These are phyloP conservation scores for Orthosia incerta DNA, from an alignment of 2,888 invertebrate genomes.

Conservation along the genomic window DNA sequence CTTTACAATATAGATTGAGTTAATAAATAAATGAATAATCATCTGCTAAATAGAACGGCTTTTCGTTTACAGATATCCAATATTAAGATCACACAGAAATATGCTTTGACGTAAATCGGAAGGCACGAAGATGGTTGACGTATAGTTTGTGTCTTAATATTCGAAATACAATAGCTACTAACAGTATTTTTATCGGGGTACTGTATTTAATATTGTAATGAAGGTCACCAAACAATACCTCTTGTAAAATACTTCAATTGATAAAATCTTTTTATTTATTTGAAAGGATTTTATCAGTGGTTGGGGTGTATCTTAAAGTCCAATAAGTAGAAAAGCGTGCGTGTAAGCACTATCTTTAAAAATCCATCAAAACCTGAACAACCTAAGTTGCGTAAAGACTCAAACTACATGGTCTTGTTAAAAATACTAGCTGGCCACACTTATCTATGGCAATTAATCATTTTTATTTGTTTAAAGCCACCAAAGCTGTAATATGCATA, in stretches of 20 bases:
- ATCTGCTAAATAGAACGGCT: background rate
- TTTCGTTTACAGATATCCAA: background rate
- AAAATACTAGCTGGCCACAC: slow-evolving; percentile 27
- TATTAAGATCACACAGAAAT: background rate
- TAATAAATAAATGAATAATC: background rate
- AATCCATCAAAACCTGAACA: slow-evolving; percentile 17
- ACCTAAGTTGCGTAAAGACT: slow-evolving; percentile 5
- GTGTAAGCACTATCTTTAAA: background rate
- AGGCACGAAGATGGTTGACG: background rate
- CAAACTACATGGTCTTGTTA: slow-evolving; percentile 17
- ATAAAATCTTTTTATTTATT: background rate
- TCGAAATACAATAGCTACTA: background rate
- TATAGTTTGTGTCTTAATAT: background rate
- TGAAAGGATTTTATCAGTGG: background rate
- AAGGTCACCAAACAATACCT: too few relatives aligned
- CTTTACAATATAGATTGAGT: background rate
- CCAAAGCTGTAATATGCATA: slow-evolving; percentile 71
- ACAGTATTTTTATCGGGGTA: background rate
- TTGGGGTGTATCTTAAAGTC: background rate
- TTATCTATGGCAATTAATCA: slow-evolving; percentile 70
- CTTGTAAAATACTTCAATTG: too few relatives aligned
- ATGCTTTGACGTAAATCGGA: background rate
- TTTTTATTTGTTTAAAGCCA: slow-evolving; percentile 74
- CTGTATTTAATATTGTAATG: background rate
- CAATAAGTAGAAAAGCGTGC: background rate